phyloP scores from a whole-genome alignment of 2,888 invertebrate species.

The Epirrita christyi region DNA sequence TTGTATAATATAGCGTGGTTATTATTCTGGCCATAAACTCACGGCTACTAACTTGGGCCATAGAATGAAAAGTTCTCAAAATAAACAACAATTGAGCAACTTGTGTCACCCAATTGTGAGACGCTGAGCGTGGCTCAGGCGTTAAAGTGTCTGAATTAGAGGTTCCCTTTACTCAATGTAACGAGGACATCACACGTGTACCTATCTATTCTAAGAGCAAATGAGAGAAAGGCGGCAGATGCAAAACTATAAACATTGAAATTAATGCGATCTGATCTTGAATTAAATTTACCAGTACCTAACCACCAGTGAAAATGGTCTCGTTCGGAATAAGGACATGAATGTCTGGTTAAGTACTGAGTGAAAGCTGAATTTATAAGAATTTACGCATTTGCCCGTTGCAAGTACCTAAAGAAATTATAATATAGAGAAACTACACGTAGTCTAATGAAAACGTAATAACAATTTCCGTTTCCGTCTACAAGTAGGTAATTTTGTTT shows the following conservation, averaged over 20 bases:
- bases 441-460: constrained; percentile 34
- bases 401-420: constrained; percentile 27
- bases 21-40: constrained; percentile 29
- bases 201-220: constrained; percentile 15
- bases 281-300: constrained; percentile 24
- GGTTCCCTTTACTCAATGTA: constrained; percentile 36
- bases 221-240: constrained; percentile 32
- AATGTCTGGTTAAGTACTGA: constrained; percentile 45
- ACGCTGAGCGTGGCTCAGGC: constrained; percentile 42
- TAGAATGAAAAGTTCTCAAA: constrained; percentile 50
- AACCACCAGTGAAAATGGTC: constrained; percentile 24
- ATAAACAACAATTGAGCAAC: constrained; percentile 69
- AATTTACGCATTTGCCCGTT: constrained; percentile 30
- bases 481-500: constrained; percentile 16
- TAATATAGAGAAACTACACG: constrained; percentile 19
- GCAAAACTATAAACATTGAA: constrained; percentile 44
- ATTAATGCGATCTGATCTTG: constrained; percentile 40
- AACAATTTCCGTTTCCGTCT: constrained; percentile 42
- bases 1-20: constrained; percentile 30
- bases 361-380: constrained; percentile 50
- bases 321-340: constrained; percentile 49
- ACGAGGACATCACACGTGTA: constrained; percentile 31
- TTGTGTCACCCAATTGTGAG: constrained; percentile 61
- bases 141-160: constrained; percentile 55
- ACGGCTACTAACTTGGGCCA: constrained; percentile 49